phyloP scores from a whole-genome alignment of 2,888 invertebrate species.

The Temnothorax rugatulus region DNA sequence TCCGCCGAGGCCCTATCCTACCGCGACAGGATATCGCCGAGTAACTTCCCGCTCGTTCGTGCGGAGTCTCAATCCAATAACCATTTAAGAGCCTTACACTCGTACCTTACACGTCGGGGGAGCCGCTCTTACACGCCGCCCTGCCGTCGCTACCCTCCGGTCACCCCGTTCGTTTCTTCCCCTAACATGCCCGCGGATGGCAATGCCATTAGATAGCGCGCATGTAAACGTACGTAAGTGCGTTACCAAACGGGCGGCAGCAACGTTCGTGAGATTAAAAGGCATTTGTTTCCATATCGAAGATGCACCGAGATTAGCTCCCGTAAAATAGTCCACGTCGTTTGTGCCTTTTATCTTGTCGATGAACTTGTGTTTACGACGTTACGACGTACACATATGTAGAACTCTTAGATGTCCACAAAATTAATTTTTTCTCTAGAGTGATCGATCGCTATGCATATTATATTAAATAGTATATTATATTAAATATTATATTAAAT shows the following conservation, averaged over 20 bases:
- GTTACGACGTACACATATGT: background rate
- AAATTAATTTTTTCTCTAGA: background rate
- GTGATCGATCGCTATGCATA: background rate
- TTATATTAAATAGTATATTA: background rate
- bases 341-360: background rate
- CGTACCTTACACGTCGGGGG: slow-evolving; percentile 74
- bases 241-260: slow-evolving; percentile 39
- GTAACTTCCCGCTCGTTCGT: slow-evolving; percentile 76
- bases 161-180: slow-evolving; percentile 2
- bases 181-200: slow-evolving; percentile 66
- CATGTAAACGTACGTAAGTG: slow-evolving; percentile 68
- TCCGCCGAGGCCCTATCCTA: slow-evolving; percentile 54
- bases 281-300: slow-evolving; percentile 66
- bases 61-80: slow-evolving; percentile 78
- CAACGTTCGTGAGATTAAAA: slow-evolving; percentile 61
- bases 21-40: slow-evolving; percentile 74
- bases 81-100: slow-evolving; percentile 78
- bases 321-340: background rate
- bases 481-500: background rate
- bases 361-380: slow-evolving; percentile 17
- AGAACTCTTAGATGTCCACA: background rate
- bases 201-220: slow-evolving; percentile 66
- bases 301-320: slow-evolving; percentile 7
- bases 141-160: slow-evolving; percentile 23
- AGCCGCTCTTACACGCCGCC: slow-evolving; percentile 71